Evolutionary conservation across 2,888 invertebrate genomes (phyloP), one percentile per base, ranked within the genome.

Genomic region (Ecliptopera silaceata): DNA sequence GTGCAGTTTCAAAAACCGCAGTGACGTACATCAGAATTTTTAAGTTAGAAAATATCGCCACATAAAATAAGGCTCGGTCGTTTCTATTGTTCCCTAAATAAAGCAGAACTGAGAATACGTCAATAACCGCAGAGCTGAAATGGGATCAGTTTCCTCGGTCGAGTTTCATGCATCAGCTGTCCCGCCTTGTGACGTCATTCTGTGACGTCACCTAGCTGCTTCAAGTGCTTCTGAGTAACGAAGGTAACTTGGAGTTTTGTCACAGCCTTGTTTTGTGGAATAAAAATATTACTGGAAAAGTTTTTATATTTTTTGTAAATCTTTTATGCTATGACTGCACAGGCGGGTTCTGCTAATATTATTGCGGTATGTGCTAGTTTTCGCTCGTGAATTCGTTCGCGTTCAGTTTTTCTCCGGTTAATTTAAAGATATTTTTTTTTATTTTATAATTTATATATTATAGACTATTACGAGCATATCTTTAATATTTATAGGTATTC

Each of bases 81-180:
- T 45, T 29, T 26, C 29, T 29, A n/a, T 31, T 20, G 45, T 20
- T 45, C 18, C 18, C 12, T 20, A 48, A 18, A 18, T 29, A 39
- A 31, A 31, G n/a, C n/a, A 29, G 29, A 44, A 29, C 29, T 29
- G 15, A 17, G 13, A 26, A 52, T 29, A 48, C 45, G 43, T 39
- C 44, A 45, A 52, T 45, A 51, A 29, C 52, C 46, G 41, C 32
- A 46, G 31, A 31, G 22, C 38, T 55, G 47, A 56, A 51, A 56
- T 47, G 47, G 39, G 47, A 47, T 56, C 48, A 31, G 39, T 39
- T 50, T 47, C 31, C 46, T 38, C 53, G 53, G 20, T 36, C 45
- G 39, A 39, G 46, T 42, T 54, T 50, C 42, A 59, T 12, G 50
- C 50, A 50, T 50, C 54, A 54, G 43, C 59, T 46, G 50, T 22